Evolutionary conservation across 1,140 invertebrate species (phyloP), one percentile per base, ranked within the genome.

Genomic region (Solenopsis fugax): DNA sequence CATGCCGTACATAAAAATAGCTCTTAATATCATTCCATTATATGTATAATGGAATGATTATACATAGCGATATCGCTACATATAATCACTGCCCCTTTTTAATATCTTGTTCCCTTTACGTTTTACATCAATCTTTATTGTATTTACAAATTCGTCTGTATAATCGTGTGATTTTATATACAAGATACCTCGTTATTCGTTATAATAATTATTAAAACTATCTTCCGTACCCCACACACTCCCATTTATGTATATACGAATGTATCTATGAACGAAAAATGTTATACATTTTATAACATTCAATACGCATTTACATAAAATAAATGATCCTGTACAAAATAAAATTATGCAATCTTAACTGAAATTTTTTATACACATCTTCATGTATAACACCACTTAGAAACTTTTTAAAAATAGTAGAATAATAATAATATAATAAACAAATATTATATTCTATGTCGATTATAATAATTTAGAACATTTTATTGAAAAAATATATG

Each of bases 1-100:
- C 54, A 86, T 81, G 81, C 65, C 80, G 89, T 89, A 92, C 92
- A 90, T 88, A 91, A 93, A 93, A 93, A 93, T 93, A 93, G 88
- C 81, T 92, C 88, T 91, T 86, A 84, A 90, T 92, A 50, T 91
- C 85, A 91, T 73, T 89, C 75, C 54, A 82, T 91, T 50, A 87
- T 75, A 64, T 54, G 50, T 56, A n/a, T 88, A 86, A 69, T 62
- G 34, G 65, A 50, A 54, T 75, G 29, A 37, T 21, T 56, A 73
- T 56, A 73, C n/a, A 87, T 75, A 67, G 45, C 60, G 52, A 78
- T 84, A 62, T 87, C 50, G 54, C 29, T 88, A 90, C 73, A 64
- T 84, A 84, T 78, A 91, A 89, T 88, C 67, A 88, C 77, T 89
- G 72, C 50, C 67, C 85, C 65, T 86, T 78, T 91, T 91, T 84